phyloP scores from a whole-genome alignment of 2,797 vertebrate species.

The Lagocephalus sceleratus region DNA sequence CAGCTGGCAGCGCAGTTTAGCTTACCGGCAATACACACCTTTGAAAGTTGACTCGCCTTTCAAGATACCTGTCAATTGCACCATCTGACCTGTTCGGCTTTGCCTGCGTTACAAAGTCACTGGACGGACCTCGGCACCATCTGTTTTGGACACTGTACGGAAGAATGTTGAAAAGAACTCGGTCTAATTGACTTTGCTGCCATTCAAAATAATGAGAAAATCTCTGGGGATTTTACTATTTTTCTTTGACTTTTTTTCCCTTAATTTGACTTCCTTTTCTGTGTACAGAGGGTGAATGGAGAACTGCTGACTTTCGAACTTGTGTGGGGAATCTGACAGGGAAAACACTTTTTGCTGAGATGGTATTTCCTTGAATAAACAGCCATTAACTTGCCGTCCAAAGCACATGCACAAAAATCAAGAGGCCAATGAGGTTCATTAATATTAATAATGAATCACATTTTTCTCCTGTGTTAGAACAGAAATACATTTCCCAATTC shows the following conservation, averaged over 20 bases:
- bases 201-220: conserved; percentile 25
- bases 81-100: conserved; percentile 38
- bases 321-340: not conserved
- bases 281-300: conserved; percentile 5
- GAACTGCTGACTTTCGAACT: conserved; percentile 10
- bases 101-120: conserved; percentile 41
- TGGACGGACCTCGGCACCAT: conserved; percentile 47
- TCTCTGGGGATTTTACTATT: conserved; percentile 7
- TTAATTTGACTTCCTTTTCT: conserved; percentile 9
- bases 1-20: conserved; percentile 53
- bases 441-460: not conserved
- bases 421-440: not conserved
- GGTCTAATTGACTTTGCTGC: conserved; percentile 35
- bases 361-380: not conserved
- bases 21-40: conserved; percentile 53
- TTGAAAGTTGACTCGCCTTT: conserved; percentile 47
- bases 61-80: conserved; percentile 34
- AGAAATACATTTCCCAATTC: not conserved
- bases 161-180: conserved; percentile 12
- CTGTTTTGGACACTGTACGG: conserved; percentile 33
- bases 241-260: not conserved
- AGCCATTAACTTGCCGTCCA: not conserved
- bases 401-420: conserved; percentile 1
- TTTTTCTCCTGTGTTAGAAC: not conserved
- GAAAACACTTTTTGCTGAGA: not conserved